A percentile compares a stretch with the other conserved stretches of the same genome.
Evolutionary conservation across 2,888 invertebrate species (phyloP).

Genomic region (Callyntrura sp.): DNA sequence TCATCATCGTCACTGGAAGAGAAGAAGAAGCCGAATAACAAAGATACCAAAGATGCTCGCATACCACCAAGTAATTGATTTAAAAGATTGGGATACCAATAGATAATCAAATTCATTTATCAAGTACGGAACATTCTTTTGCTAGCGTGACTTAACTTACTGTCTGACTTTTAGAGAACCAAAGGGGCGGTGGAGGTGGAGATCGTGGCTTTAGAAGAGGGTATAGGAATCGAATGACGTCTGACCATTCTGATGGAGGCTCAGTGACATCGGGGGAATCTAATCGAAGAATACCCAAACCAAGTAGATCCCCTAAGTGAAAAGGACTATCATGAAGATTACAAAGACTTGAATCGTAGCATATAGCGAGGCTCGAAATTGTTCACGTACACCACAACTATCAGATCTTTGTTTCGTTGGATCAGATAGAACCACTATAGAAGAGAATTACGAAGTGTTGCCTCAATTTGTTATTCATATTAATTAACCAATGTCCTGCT

Average conservation of each 20-base stretch:
- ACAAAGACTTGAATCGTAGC: slow-evolving; percentile 44
- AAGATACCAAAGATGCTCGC: slow-evolving; percentile 82
- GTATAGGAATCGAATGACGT: slow-evolving; percentile 77
- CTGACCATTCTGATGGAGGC: slow-evolving; percentile 79
- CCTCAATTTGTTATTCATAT: slow-evolving; percentile 29
- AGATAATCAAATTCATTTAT: too few species aligned
- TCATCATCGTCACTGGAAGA: slow-evolving; percentile 74
- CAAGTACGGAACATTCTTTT: background rate
- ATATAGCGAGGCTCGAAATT: slow-evolving; percentile 20
- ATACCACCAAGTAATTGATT: slow-evolving; percentile 79
- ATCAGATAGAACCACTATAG: background rate
- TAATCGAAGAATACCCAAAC: slow-evolving; percentile 68
- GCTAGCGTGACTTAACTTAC: background rate
- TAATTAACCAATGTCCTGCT: slow-evolving; percentile 59
- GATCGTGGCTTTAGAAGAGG: slow-evolving; percentile 74
- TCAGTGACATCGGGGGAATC: slow-evolving; percentile 65
- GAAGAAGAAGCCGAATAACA: slow-evolving; percentile 77
- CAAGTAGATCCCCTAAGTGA: slow-evolving; percentile 79
- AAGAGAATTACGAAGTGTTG: slow-evolving; percentile 28
- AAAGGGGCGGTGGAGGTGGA: slow-evolving; percentile 75
- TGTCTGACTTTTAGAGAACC: slow-evolving; percentile 69
- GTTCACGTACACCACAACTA: background rate
- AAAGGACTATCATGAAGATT: slow-evolving; percentile 55
- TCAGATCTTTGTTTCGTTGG: background rate
- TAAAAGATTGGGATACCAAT: too few species aligned